Conservation (phyloP, 2,888 invertebrate species). For the Strigamia maritima region DNA sequence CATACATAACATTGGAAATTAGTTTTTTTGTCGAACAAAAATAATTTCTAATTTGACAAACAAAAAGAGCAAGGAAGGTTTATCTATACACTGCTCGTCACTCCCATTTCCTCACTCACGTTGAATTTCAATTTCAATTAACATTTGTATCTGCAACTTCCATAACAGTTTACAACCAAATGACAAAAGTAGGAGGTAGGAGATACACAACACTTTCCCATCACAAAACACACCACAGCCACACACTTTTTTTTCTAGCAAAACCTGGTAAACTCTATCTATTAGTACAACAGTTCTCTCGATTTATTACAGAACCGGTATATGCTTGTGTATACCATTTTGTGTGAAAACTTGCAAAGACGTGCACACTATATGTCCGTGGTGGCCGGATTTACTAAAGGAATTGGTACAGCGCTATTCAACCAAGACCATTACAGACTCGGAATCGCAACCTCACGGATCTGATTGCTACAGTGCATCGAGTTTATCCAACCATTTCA, state of each 20-base stretch:
- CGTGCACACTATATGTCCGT: conserved; percentile 15
- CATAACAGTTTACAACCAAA: not conserved
- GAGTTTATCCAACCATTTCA: conserved; percentile 8
- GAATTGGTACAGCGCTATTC: not conserved
- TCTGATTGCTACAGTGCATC: not conserved
- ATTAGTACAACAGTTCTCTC: not conserved
- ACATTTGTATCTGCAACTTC: too few relatives aligned
- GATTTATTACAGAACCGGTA: conserved; percentile 30
- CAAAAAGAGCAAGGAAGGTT: too few relatives aligned
- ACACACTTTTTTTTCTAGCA: not conserved
- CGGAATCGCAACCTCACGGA: not conserved
- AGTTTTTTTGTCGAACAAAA: too few relatives aligned
- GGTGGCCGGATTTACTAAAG: conserved; percentile 36
- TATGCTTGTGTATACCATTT: conserved; percentile 35
- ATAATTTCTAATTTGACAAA: too few relatives aligned
- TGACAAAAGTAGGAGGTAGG: too few relatives aligned
- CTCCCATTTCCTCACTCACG: too few relatives aligned
- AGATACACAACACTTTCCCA: not conserved
- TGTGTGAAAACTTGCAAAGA: conserved; percentile 35
- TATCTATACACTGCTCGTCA: too few relatives aligned
- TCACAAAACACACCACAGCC: not conserved
- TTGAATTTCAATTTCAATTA: too few relatives aligned
- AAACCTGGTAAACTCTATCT: not conserved
- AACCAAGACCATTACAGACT: not conserved
- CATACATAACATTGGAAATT: not conserved